Evolutionary conservation across 2,113 vertebrate species (phyloP), one percentile per base, ranked within the genome.

Genomic region (Chinchilla lanigera): DNA sequence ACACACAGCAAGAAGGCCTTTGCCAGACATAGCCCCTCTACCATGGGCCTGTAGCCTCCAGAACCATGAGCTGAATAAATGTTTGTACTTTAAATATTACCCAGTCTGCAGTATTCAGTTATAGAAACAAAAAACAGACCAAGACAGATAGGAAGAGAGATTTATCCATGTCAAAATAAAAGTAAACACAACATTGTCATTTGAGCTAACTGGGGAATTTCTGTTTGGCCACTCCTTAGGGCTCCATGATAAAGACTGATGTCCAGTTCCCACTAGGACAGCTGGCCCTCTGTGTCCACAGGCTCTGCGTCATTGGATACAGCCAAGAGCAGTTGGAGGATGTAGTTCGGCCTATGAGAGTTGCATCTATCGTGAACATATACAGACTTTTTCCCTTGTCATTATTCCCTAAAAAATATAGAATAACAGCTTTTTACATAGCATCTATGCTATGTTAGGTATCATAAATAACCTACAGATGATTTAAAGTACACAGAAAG

Each of bases 161-260:
- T 69, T 92, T 89, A n/a, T 84, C 73, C 8, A 67, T 73, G 54
- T 56, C 17, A 86, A 63, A 80, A 85, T 89, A 87, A 69, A 92
- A 93, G 86, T 73, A 84, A 83, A 17, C 28, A 58, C 12, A 71
- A 91, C 80, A 61, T 58, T 60, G 73, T 84, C 78, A 73, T 50
- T 69, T 26, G 77, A 5, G 22, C 73, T 88, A 58, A 35, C 8
- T 44, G 83, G 63, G 80, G 35, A 97, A 93, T 58, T 95, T 92
- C 75, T 24, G 26, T 67, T 86, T 90, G 50, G 30, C 83, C 65
- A 83, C 17, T 63, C 8, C 17, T 60, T 89, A 81, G 58, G 47
- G 24, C 26, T 30, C 38, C 54, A 41, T 33, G 38, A n/a, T 38
- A 84, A 80, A 75, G 58, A 65, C 38, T 38, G 41, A 81, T 84